Evolutionary conservation across 1,140 invertebrate species (phyloP).

Genomic region (Drepana arcuata): DNA sequence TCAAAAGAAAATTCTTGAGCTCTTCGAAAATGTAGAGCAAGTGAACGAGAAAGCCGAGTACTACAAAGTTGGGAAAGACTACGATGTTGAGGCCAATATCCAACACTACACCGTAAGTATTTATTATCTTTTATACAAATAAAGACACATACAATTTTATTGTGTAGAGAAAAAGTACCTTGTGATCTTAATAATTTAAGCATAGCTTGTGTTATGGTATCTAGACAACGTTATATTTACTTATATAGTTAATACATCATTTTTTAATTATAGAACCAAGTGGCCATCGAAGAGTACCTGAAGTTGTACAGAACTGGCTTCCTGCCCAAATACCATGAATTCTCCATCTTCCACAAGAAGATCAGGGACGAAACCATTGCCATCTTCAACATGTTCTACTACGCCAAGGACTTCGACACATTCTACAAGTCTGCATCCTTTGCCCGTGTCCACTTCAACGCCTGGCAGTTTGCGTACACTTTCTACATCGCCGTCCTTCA

Average conservation of each 20-base stretch:
- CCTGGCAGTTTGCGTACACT: constrained; percentile 74
- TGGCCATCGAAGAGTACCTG: constrained; percentile 72
- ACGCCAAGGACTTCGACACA: constrained; percentile 75
- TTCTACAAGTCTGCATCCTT: constrained; percentile 74
- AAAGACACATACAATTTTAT: too few relatives aligned
- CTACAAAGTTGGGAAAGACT: constrained; percentile 28
- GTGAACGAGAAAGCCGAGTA: constrained; percentile 17
- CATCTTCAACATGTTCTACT: constrained; percentile 72
- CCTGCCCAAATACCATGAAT: constrained; percentile 65
- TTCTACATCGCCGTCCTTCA: constrained; percentile 74
- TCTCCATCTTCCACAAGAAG: constrained; percentile 71
- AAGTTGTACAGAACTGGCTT: constrained; percentile 62
- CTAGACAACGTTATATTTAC: too few relatives aligned
- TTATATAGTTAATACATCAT: not conserved
- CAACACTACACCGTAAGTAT: constrained; percentile 34
- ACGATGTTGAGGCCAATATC: constrained; percentile 25
- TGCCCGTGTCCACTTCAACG: constrained; percentile 74
- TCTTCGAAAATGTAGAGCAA: constrained; percentile 27
- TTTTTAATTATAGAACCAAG: constrained; percentile 49
- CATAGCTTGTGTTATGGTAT: too few relatives aligned
- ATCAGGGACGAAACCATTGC: constrained; percentile 69
- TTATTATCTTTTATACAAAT: not conserved
- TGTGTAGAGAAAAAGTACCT: too few relatives aligned
- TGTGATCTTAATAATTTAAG: too few relatives aligned
- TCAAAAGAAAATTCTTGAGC: constrained; percentile 28